Evolutionary conservation across 1,140 invertebrate genomes (phyloP), one percentile per base, ranked within the genome.

Genomic region (Drosophila ambigua): DNA sequence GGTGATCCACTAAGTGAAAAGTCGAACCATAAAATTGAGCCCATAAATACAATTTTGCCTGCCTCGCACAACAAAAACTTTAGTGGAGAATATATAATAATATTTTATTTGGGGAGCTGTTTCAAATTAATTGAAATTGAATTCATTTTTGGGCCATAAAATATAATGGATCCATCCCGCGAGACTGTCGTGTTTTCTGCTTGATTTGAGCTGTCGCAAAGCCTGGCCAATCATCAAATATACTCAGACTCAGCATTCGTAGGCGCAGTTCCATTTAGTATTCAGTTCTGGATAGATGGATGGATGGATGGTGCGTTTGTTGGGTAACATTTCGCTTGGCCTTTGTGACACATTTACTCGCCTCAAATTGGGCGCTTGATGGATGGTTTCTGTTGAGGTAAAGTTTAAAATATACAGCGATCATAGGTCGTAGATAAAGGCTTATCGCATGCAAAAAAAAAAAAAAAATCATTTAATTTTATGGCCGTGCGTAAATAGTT

Each of bases 401-500:
- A 73, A 55, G 41, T 63, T 62, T 77, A 35, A 77, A 81, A 68
- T 68, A 68, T 68, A 83, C 53, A 76, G 28, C 79, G 23, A 75
- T 75, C 58, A 61, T 67, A 79, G 43, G 68, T 69, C 65, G 11
- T 59, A 73, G 82, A 85, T 85, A 85, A 82, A 75, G 35, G 66
- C 82, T 85, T 85, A 85, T 85, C 82, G 69, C 71, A 54, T 26
- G 64, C 68, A 54, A 71, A 16, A 16, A 16, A 54, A 71, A 16
- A 16, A 16, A 59, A 60, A 53, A 43, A 39, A 13, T 39, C 11
- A 13, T 39, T 13, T 39, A 1, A 52, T 75, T 82, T 78, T 78
- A 82, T 71, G 66, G 66, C 31, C 45, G 23, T 85, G 82, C 74
- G 81, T 81, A 81, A 87, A 85, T 87, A 57, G 59, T 68, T 73